Percentiles rank a stretch among this genome's conserved stretches.
These are phyloP conservation scores for Drosophila stalkeri DNA, from an alignment of 2,888 invertebrate genomes.

Conservation along the genomic window DNA sequence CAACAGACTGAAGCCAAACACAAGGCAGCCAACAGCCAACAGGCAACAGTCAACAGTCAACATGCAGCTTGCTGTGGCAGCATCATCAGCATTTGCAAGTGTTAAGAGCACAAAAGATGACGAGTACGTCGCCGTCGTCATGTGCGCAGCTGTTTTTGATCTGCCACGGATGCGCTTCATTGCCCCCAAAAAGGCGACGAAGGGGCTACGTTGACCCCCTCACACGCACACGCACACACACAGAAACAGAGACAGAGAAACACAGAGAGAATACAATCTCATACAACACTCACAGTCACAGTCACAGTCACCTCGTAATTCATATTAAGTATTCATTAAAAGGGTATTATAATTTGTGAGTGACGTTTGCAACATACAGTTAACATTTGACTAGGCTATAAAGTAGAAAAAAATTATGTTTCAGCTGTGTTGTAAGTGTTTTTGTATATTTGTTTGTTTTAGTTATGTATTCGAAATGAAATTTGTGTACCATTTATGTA, in stretches of 20 bases:
- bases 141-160: conserved; percentile 75
- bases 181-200: conserved; percentile 21
- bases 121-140: conserved; percentile 42
- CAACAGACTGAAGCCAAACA: conserved; percentile 54
- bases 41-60: conserved; percentile 6
- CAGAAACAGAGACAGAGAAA: background rate
- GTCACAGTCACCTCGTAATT: conserved; percentile 38
- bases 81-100: conserved; percentile 62
- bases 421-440: background rate
- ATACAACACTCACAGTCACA: background rate
- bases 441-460: background rate
- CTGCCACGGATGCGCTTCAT: conserved; percentile 69
- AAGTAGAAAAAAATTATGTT: background rate
- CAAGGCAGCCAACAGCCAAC: conserved; percentile 33
- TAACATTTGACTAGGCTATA: background rate
- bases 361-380: conserved; percentile 7
- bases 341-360: conserved; percentile 12
- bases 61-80: background rate
- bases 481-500: background rate
- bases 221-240: too few species aligned
- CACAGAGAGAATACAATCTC: conserved; percentile 2
- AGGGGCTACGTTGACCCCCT: conserved; percentile 52
- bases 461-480: background rate
- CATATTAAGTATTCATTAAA: conserved; percentile 38
- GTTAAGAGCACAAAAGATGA: conserved; percentile 53